These are phyloP conservation scores for Trissolcus brochymenae DNA, from an alignment of 2,888 invertebrate genomes.

Conservation along the genomic window DNA sequence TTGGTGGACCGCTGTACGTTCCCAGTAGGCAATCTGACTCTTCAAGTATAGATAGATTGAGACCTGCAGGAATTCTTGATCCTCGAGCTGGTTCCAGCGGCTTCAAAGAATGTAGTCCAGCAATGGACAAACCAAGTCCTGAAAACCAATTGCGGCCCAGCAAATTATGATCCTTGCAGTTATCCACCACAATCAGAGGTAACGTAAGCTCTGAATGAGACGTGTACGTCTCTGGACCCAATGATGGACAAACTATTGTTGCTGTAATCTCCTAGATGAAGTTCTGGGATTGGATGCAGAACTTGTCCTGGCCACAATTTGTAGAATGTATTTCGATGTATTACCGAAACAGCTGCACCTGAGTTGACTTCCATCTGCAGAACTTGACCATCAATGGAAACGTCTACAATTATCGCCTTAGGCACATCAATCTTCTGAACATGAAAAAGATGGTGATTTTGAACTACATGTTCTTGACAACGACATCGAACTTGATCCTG, in stretches of 20 bases:
- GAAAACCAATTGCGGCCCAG: constrained; percentile 21
- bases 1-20: constrained; percentile 11
- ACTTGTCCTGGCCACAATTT: no score
- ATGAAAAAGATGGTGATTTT: no score
- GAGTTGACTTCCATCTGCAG: constrained; percentile 4
- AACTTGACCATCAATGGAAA: not conserved
- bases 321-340: not conserved
- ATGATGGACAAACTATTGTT: constrained; percentile 13
- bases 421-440: not conserved
- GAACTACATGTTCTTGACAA: no score
- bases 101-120: constrained; percentile 6
- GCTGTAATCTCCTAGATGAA: constrained; percentile 1
- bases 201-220: constrained; percentile 8
- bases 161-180: constrained; percentile 17
- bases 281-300: no score
- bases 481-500: no score
- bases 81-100: not conserved
- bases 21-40: constrained; percentile 11
- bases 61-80: not conserved
- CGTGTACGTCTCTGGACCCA: constrained; percentile 11
- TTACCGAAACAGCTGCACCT: constrained; percentile 1
- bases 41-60: not conserved
- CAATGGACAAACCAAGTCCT: constrained; percentile 16
- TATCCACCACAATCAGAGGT: constrained; percentile 16
- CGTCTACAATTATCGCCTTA: not conserved